Evolutionary conservation across 2,888 invertebrate species (phyloP), one percentile per base, ranked within the genome.

Genomic region (Chromoteleia sp.): DNA sequence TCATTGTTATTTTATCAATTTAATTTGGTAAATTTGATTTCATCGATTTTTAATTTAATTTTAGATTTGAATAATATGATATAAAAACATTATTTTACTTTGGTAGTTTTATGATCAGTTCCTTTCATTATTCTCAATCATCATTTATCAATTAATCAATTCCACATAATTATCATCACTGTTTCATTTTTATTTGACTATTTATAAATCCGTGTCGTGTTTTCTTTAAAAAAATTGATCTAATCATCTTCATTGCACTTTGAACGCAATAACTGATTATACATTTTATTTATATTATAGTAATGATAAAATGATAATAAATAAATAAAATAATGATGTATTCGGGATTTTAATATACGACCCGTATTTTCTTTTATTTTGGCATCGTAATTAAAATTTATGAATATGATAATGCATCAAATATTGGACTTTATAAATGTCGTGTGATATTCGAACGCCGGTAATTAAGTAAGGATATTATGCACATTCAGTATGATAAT

Each of bases 371-470:
- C 59, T 50, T 73, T 61, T 52, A 52, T 73, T 61, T 73, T 29
- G 52, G 7, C 17, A 50, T 29, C 39, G 39, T 65, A 74, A 74
- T 74, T 54, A 65, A 74, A 56, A 56, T 65, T 45, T 56, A 74
- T 65, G 56, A 65, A 65, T 65, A 74, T 74, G 65, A 65, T 48
- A 74, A 56, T 74, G 48, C 36, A 65, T 74, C 74, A 59, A 65
- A 58, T 65, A 65, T 74, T 56, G 56, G 48, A 39, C 56, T 52
- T 74, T 56, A 65, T 74, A 45, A 56, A 74, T 65, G 56, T 45
- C 59, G 39, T 39, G 43, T 65, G 56, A 65, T 48, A 74, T 17
- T 74, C 29, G 39, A 61, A 56, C 14, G 61, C 41, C 19, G 61
- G 61, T 61, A 61, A 73, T 73, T 73, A 73, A 61, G 63, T 54